Conservation (phyloP, 1,140 invertebrate species). For the Diabrotica undecimpunctata region DNA sequence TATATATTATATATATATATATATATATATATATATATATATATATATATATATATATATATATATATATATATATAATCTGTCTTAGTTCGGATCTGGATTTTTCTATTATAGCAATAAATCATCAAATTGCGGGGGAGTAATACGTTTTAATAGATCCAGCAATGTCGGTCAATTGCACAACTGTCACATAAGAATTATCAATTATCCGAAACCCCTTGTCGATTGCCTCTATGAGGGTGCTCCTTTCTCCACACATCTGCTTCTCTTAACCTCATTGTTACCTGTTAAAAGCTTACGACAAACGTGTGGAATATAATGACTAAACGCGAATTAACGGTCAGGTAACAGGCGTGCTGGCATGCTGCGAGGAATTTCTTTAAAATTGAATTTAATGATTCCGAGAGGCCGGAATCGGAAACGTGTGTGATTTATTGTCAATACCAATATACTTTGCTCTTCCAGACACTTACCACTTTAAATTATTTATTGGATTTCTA, state of each 20-base stretch:
- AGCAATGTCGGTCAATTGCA: slow-evolving; percentile 26
- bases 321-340: slow-evolving; percentile 2
- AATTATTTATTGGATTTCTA: no score
- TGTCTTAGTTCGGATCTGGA: no score
- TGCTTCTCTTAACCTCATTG: slow-evolving; percentile 15
- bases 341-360: neutral
- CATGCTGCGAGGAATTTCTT: no score
- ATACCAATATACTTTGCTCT: no score
- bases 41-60: no score
- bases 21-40: no score
- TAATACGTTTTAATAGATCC: slow-evolving; percentile 21
- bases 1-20: no score
- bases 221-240: slow-evolving; percentile 4
- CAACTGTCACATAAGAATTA: slow-evolving; percentile 30
- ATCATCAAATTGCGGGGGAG: slow-evolving; percentile 30
- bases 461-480: no score
- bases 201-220: slow-evolving; percentile 19
- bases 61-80: no score
- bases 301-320: neutral
- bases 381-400: no score
- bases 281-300: neutral
- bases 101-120: slow-evolving; percentile 8
- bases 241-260: slow-evolving; percentile 17
- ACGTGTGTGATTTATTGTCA: no score
- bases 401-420: no score